These are phyloP conservation scores for Diaphora mendica DNA, from an alignment of 2,888 invertebrate genomes.

Conservation along the genomic window DNA sequence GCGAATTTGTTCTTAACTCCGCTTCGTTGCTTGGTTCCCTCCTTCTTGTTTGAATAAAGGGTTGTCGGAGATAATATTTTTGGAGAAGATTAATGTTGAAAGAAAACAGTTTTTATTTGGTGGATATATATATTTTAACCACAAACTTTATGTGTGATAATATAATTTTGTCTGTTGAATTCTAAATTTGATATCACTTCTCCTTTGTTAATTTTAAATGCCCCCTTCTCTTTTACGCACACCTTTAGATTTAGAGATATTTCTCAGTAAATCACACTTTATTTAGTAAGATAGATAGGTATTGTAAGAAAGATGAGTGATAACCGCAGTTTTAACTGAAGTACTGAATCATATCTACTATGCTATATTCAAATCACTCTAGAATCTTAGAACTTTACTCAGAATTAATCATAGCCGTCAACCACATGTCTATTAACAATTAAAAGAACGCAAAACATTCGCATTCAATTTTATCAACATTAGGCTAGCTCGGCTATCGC, in stretches of 20 bases:
- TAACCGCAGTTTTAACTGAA: no score
- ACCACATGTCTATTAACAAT: conserved; percentile 35
- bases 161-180: neutral
- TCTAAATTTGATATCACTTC: neutral
- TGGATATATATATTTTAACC: neutral
- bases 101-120: conserved; percentile 48
- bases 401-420: conserved; percentile 25
- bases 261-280: neutral
- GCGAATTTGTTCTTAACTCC: conserved; percentile 75
- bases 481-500: conserved; percentile 40
- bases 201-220: neutral
- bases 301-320: neutral
- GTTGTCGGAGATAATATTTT: conserved; percentile 70
- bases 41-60: conserved; percentile 69
- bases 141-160: no score
- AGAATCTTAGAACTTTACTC: neutral
- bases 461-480: conserved; percentile 54
- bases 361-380: no score
- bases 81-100: conserved; percentile 66
- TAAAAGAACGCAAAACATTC: conserved; percentile 52
- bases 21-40: conserved; percentile 52
- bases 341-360: no score
- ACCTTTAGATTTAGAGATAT: neutral
- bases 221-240: neutral
- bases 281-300: neutral